Evolutionary conservation across 92 coral and sea anemone genomes (phyloP), one percentile per base, ranked within the genome.

Genomic region (Phymanthus crucifer): DNA sequence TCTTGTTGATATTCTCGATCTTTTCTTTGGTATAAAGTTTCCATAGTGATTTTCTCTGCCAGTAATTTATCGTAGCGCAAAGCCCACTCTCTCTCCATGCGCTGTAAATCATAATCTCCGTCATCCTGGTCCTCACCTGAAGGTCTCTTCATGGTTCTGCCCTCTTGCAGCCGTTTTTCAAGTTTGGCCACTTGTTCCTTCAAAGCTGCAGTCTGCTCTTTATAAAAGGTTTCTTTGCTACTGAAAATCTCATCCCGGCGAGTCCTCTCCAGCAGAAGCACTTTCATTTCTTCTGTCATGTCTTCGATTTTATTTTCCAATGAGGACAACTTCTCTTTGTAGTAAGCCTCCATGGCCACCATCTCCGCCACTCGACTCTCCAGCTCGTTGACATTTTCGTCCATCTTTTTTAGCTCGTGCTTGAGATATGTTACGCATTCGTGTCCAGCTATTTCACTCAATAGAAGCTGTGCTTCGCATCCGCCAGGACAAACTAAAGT

Each of bases 401-500:
- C 87, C 87, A 83, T 83, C 14, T 19, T 40, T 36, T 75, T 57
- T 9, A 88, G 52, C 36, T 76, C 67, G 56, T 74, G 68, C 71
- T 75, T 92, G 33, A 92, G 85, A 37, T 92, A 91, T 54, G 72
- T 56, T 36, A 90, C 76, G 48, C 97, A 92, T 79, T 92, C 97
- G 56, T 92, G 97, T 0, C 46, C 50, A 12, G 94, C 88, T 37
- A 92, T 90, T 45, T 88, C 92, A 46, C 50, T 21, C 38, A 92
- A 76, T 24, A 81, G 88, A 24, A 92, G 70, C 70, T 92, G 94
- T 21, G 69, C 82, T 7, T 89, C 90, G 36, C 97, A 92, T 38
- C 97, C 97, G 35, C 97, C 88, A 26, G 97, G 92, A 83, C 97
- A 92, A 38, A 84, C 45, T 33, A 92, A 85, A 21, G 97, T 92